phyloP scores from a whole-genome alignment of 2,888 invertebrate species.

The Spialia ferax region DNA sequence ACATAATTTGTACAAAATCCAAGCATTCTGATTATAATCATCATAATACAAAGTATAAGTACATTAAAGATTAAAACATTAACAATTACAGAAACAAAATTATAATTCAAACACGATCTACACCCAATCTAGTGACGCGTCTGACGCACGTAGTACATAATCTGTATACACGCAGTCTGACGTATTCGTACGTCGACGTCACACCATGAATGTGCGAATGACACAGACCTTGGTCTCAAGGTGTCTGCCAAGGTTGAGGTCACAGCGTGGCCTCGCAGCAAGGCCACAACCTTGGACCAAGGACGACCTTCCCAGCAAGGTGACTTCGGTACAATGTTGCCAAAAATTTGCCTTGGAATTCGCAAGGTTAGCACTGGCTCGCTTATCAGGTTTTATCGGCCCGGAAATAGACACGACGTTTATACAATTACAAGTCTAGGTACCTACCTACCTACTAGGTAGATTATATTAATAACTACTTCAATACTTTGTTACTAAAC shows the following conservation, averaged over 20 bases:
- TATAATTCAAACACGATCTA: too few species aligned
- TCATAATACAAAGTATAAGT: too few species aligned
- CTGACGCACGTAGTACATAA: background rate
- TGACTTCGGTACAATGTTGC: constrained; percentile 29
- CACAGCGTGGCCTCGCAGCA: constrained; percentile 54
- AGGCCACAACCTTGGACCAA: constrained; percentile 54
- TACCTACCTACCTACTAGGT: too few species aligned
- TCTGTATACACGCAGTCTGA: too few species aligned
- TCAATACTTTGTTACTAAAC: too few species aligned
- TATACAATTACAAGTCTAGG: background rate
- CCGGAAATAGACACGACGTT: too few species aligned
- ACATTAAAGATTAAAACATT: too few species aligned
- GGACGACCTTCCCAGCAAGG: constrained; percentile 51
- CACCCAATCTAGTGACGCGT: background rate
- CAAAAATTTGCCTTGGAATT: constrained; percentile 16
- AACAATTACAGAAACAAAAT: too few species aligned
- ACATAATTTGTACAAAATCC: too few species aligned
- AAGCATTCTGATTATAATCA: too few species aligned
- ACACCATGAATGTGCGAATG: constrained; percentile 23
- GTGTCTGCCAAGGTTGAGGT: constrained; percentile 44
- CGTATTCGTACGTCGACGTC: constrained; percentile 22
- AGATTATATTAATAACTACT: too few species aligned
- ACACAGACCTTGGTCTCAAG: constrained; percentile 42
- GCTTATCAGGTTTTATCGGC: too few species aligned
- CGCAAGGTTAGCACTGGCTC: background rate